phyloP scores from a whole-genome alignment of 2,888 invertebrate genomes.

The Himalopsyche kuldschensis region DNA sequence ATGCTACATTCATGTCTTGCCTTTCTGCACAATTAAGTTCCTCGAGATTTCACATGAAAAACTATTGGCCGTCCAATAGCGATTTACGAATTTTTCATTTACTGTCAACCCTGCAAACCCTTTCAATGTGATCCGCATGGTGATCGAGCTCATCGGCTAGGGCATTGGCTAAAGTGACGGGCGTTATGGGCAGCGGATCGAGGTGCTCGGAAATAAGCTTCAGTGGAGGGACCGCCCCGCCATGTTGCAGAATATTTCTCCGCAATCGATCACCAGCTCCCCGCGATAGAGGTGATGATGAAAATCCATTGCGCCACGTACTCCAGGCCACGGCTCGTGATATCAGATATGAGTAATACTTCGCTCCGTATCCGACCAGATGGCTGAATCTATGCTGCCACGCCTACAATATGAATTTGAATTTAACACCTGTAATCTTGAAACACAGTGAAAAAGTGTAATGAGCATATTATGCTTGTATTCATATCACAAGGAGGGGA shows the following conservation, averaged over 20 bases:
- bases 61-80: neutral
- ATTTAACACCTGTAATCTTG: neutral
- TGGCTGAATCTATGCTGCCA: constrained; percentile 97
- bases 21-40: too few species aligned
- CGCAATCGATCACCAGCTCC: constrained; percentile 79
- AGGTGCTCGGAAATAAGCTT: constrained; percentile 79
- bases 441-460: too few species aligned
- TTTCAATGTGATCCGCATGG: constrained; percentile 45
- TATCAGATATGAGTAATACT: constrained; percentile 96
- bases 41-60: too few species aligned
- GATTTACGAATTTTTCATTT: neutral
- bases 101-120: neutral
- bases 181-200: constrained; percentile 69
- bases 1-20: too few species aligned
- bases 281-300: constrained; percentile 74
- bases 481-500: neutral
- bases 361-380: constrained; percentile 96
- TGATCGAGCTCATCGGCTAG: constrained; percentile 74
- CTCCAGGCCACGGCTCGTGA: constrained; percentile 90
- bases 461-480: too few species aligned
- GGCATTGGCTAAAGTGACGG: constrained; percentile 76
- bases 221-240: constrained; percentile 84
- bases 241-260: constrained; percentile 76
- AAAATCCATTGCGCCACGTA: constrained; percentile 90
- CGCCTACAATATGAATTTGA: constrained; percentile 58